Conservation (phyloP, 1,140 invertebrate species). For the Chymomyza costata region DNA sequence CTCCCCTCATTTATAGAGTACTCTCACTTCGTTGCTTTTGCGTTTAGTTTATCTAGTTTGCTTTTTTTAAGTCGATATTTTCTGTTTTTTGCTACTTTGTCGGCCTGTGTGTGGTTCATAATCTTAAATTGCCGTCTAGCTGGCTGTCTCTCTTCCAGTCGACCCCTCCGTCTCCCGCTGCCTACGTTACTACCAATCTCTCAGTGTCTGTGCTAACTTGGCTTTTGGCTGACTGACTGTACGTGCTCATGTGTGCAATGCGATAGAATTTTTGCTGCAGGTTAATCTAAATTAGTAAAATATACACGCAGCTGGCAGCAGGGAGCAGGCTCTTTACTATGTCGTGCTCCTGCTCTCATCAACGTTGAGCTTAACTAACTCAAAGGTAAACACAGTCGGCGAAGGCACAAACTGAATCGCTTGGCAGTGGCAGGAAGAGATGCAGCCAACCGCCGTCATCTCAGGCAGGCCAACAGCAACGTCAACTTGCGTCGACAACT, state of each 20-base stretch:
- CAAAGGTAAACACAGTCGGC: slow-evolving; percentile 45
- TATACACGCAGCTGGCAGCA: slow-evolving; percentile 53
- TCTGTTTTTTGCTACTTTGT: too few species aligned
- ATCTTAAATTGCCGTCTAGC: slow-evolving; percentile 57
- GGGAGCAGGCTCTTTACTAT: slow-evolving; percentile 3
- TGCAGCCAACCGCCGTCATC: slow-evolving; percentile 18
- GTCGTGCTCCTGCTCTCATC: slow-evolving; percentile 8
- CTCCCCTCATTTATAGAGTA: too few species aligned
- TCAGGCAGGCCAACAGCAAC: slow-evolving; percentile 22
- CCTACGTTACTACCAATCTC: too few species aligned
- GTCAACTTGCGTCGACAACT: slow-evolving; percentile 63
- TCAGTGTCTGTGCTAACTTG: too few species aligned
- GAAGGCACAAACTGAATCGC: too few species aligned
- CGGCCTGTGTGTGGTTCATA: slow-evolving; percentile 60
- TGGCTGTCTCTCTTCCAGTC: slow-evolving; percentile 10
- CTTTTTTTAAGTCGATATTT: too few species aligned
- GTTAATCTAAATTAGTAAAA: slow-evolving; percentile 73
- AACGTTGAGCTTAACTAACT: slow-evolving; percentile 55
- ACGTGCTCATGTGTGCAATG: slow-evolving; percentile 69
- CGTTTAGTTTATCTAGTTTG: too few species aligned
- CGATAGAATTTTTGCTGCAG: slow-evolving; percentile 64
- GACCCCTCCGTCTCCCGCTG: not conserved
- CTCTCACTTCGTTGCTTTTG: too few species aligned
- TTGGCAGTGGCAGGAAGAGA: not conserved
- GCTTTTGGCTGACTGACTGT: slow-evolving; percentile 39